Base-by-base conservation (phyloP, 2,797 vertebrate species). In the Percopsis omiscomaycus region DNA sequence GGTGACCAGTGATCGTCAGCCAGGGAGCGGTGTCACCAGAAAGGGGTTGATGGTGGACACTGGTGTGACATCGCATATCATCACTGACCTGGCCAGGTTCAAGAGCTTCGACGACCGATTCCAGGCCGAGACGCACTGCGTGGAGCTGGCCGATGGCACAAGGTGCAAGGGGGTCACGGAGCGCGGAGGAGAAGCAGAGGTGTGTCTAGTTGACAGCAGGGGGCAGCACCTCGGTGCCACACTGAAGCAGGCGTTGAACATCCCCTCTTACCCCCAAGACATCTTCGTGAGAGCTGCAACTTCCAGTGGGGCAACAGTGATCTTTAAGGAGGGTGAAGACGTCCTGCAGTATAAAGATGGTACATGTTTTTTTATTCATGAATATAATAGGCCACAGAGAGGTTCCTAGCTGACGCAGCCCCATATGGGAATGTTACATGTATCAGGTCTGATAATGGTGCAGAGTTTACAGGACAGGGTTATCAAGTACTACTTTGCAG, bases 131-230 rank as follows among this genome's bases (percentile, higher is more conserved):
- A 28, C 22, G 27, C 52, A 54, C 52, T 12, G 52, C 22, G 29
- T 54, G 52, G 52, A 54, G 4, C 4, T 55, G 29, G 54, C 54
- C 2, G 54, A 55, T 29, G 54, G 54, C 14, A 55, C 29, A 29
- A 29, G 54, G 6, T 14, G 12, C 29, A n/a, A 32, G 12, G 54
- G 54, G 30, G 12, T 55, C 14, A 14, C 30, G 11, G 22, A 54
- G 29, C 22, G 52, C 27, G 30, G 52, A 29, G 52, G 52, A 54
- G 22, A 29, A 1, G 52, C 52, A 28, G 22, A 54, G 52, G 52
- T 54, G 27, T 54, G 52, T 11, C 29, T 55, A 5, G 32, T 42
- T 8, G 54, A 55, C 30, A 42, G 54, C 29, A 30, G 30, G 29
- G 54, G 54, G 14, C 30, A 6, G 11, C 29, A n/a, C 13, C 32